Percentiles rank a stretch among this genome's conserved stretches.
These are phyloP conservation scores for Acomys russatus DNA, from an alignment of 2,797 vertebrate genomes.

Conservation along the genomic window DNA sequence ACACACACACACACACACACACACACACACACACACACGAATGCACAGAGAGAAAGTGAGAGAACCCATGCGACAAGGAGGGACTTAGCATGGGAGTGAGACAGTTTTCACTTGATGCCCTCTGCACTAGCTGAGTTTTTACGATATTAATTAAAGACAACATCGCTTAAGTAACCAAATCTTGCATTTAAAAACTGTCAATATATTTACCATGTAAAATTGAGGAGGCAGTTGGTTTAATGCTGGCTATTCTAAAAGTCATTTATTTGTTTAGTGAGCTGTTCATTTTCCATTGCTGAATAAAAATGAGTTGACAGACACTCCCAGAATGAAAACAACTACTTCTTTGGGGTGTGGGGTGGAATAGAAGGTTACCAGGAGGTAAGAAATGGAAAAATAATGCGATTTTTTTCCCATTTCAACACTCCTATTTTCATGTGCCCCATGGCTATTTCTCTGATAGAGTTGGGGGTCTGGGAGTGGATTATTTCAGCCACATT, in stretches of 20 bases:
- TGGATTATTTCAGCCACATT: neutral
- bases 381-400: conserved; percentile 32
- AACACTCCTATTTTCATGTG: neutral
- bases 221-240: neutral
- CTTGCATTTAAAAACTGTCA: neutral
- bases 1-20: neutral
- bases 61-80: neutral
- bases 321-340: neutral
- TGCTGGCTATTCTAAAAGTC: conserved; percentile 44
- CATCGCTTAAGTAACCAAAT: neutral
- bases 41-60: neutral
- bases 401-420: neutral
- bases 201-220: neutral
- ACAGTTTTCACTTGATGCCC: neutral
- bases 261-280: neutral
- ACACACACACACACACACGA: neutral
- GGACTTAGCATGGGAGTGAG: neutral
- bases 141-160: conserved; percentile 1
- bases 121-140: neutral
- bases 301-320: conserved; percentile 9
- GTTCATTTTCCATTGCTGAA: conserved; percentile 22
- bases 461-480: neutral
- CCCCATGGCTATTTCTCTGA: conserved; percentile 6
- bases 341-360: neutral
- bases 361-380: neutral